Evolutionary conservation across 2,888 invertebrate genomes (phyloP), one percentile per base, ranked within the genome.

Genomic region (Agrochola lota): DNA sequence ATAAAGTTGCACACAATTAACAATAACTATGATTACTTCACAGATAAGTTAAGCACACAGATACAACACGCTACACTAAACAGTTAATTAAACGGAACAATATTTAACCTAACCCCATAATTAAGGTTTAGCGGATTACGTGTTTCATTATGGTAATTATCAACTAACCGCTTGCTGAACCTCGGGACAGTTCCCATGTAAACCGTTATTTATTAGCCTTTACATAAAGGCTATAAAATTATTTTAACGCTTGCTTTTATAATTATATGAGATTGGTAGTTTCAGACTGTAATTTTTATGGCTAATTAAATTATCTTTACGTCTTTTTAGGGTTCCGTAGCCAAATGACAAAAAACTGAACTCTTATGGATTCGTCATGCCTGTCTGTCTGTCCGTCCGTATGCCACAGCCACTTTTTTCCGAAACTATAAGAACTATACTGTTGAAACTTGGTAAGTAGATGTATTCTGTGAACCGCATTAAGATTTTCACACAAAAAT

Each of bases 81-180:
- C 64, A 66, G 83, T 63, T 35, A 74, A 85, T 85, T 72, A 71
- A 70, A 67, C 62, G 20, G 62, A 68, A 60, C 83, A 62, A 86
- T 75, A 83, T 83, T 85, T 81, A 81, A 85, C 70, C 74, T 84
- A 84, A 80, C 74, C 59, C 23, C 71, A 71, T 85, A 71, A 83
- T 83, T 82, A 78, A 75, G 72, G 74, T 84, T 83, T 78, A 78
- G 70, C 2, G 55, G 72, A 85, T 84, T 83, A 85, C 78, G 83
- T 85, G 78, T 78, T 64, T 64, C 82, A 84, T 69, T 85, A 84
- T 82, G 83, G 46, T 73, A 86, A 86, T 84, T 83, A 84, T 78
- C 23, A 74, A 83, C 78, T 85, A 85, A 85, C 86, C 84, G 74
- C 83, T 71, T 26, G 74, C 35, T 64, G 46, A 66, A 71, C 71